These are phyloP conservation scores for Telmatherina bonti DNA, from an alignment of 2,797 vertebrate species.

Conservation along the genomic window DNA sequence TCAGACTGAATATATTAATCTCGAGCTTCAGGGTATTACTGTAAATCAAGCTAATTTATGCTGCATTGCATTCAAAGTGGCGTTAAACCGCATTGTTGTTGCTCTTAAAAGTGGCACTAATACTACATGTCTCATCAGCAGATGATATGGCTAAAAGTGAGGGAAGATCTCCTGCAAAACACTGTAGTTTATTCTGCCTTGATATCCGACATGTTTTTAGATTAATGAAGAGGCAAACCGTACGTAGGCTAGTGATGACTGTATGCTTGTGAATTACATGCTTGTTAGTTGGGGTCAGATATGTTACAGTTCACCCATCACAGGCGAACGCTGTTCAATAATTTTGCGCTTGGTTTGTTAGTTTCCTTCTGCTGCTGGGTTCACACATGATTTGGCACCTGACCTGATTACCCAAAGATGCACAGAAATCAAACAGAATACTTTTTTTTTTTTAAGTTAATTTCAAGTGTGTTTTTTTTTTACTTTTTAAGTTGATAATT, in stretches of 20 bases:
- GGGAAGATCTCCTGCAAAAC: neutral
- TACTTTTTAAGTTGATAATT: conserved; percentile 2
- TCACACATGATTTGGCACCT: conserved; percentile 66
- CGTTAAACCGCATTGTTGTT: neutral
- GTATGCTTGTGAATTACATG: conserved; percentile 16
- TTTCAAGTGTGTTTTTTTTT: too few relatives aligned
- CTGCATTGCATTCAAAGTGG: conserved; percentile 4
- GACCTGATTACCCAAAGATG: conserved; percentile 66
- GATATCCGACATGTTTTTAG: conserved; percentile 23
- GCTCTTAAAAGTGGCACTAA: neutral
- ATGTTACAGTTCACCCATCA: conserved; percentile 27
- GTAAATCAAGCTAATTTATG: conserved; percentile 47
- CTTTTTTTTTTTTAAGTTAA: neutral
- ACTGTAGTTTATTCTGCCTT: conserved; percentile 20
- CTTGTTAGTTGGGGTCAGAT: conserved; percentile 15
- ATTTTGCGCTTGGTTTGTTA: conserved; percentile 22
- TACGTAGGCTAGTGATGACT: conserved; percentile 30
- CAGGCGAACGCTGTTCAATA: conserved; percentile 12
- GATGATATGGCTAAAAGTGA: neutral
- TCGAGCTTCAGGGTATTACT: conserved; percentile 14
- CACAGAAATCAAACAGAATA: conserved; percentile 37
- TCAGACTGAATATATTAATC: conserved; percentile 34
- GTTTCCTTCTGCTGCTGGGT: conserved; percentile 29
- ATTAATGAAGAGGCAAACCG: conserved; percentile 13
- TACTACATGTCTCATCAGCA: neutral